phyloP scores from a whole-genome alignment of 2,888 invertebrate species.

The Beris morrisii region DNA sequence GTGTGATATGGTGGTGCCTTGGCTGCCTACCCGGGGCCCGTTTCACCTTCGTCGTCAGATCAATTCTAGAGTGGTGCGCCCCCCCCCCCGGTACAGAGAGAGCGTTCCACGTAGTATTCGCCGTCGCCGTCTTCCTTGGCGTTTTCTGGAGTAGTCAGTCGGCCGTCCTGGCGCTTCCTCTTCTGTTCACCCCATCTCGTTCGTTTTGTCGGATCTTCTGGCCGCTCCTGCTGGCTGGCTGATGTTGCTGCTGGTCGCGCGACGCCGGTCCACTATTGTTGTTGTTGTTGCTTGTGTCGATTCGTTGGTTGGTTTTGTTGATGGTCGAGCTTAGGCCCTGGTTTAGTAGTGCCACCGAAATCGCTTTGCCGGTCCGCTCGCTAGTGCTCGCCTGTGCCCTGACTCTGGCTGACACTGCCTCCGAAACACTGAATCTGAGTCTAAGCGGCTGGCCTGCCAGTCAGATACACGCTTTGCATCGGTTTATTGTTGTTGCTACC shows the following conservation, averaged over 20 bases:
- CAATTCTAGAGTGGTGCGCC: too few species aligned
- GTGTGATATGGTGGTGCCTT: too few species aligned
- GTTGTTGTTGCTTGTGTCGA: conserved; percentile 23
- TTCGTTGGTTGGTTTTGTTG: conserved; percentile 19
- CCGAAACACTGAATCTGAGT: conserved; percentile 1
- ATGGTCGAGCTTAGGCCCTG: neutral
- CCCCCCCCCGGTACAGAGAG: too few species aligned
- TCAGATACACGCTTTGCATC: neutral
- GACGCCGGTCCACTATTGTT: conserved; percentile 19
- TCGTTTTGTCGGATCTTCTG: conserved; percentile 8
- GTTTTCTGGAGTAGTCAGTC: conserved; percentile 7
- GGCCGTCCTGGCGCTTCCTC: conserved; percentile 29
- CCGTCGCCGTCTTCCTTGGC: too few species aligned
- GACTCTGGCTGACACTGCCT: conserved; percentile 12
- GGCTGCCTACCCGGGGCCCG: too few species aligned
- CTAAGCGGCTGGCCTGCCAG: conserved; percentile 11
- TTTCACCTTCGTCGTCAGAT: too few species aligned
- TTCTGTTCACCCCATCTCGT: conserved; percentile 18
- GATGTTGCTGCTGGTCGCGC: neutral
- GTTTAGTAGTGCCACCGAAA: neutral
- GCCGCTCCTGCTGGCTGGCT: neutral
- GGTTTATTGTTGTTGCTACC: conserved; percentile 3
- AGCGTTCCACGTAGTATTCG: too few species aligned
- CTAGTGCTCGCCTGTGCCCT: conserved; percentile 12
- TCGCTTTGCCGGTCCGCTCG: neutral